Conservation (phyloP, 2,888 invertebrate species). For the Drosophila neotestacea region DNA sequence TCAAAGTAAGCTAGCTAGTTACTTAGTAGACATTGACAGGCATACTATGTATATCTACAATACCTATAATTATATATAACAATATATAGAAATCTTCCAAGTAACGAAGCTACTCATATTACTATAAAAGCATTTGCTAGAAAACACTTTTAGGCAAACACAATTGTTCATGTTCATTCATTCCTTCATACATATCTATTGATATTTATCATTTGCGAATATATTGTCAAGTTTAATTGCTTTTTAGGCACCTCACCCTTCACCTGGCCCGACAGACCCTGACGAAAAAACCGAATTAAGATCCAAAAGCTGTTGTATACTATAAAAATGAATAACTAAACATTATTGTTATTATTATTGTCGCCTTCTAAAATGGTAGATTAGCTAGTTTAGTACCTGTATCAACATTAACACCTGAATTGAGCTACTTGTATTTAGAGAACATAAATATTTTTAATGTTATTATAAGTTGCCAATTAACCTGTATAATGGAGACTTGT, state of each 20-base stretch:
- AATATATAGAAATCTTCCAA: conserved; percentile 5
- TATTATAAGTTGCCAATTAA: too few relatives aligned
- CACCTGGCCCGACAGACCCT: conserved; percentile 42
- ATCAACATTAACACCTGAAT: neutral
- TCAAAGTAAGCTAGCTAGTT: too few relatives aligned
- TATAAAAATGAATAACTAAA: conserved; percentile 1
- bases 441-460: too few relatives aligned
- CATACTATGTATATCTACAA: too few relatives aligned
- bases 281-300: conserved; percentile 25
- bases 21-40: too few relatives aligned
- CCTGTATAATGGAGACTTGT: too few relatives aligned
- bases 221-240: conserved; percentile 31
- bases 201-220: conserved; percentile 28
- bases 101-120: neutral
- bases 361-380: neutral
- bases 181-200: conserved; percentile 8
- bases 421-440: neutral
- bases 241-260: conserved; percentile 33
- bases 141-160: conserved; percentile 4
- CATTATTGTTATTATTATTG: conserved; percentile 1
- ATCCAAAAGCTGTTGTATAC: conserved; percentile 21
- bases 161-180: neutral
- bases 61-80: neutral
- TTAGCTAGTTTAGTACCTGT: neutral
- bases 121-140: neutral